Evolutionary conservation across 2,888 invertebrate genomes (phyloP).

Genomic region (Tachina lurida): DNA sequence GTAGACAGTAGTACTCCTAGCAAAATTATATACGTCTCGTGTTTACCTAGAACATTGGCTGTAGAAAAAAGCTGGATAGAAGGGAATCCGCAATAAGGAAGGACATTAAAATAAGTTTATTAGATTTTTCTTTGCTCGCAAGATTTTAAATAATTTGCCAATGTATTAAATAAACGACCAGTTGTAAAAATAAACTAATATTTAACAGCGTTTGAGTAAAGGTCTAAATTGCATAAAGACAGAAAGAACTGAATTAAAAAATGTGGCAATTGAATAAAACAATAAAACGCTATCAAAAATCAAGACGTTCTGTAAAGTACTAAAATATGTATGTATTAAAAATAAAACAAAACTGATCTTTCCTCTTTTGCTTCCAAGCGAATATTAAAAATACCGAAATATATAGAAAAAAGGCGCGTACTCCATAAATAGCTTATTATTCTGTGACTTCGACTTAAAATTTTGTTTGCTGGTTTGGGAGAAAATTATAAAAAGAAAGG

Average conservation of each 20-base stretch:
- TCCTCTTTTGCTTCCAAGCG: neutral
- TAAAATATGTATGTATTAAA: conserved; percentile 5
- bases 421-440: neutral
- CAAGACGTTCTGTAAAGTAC: conserved; percentile 17
- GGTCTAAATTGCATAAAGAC: conserved; percentile 9
- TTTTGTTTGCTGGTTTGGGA: neutral
- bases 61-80: conserved; percentile 51
- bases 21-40: no score
- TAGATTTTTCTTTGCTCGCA: conserved; percentile 36
- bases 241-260: conserved; percentile 14
- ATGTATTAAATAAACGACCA: conserved; percentile 17
- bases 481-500: neutral
- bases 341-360: conserved; percentile 20
- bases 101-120: conserved; percentile 28
- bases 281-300: conserved; percentile 30
- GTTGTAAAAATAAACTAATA: conserved; percentile 14
- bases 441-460: neutral
- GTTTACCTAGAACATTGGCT: no score
- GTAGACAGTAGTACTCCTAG: fast-evolving
- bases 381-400: conserved; percentile 36
- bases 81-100: conserved; percentile 32
- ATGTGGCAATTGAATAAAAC: conserved; percentile 6
- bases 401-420: conserved; percentile 47
- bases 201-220: conserved; percentile 1
- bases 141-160: conserved; percentile 20